Base-by-base conservation (phyloP, 2,888 invertebrate species). In the Spodoptera littoralis region DNA sequence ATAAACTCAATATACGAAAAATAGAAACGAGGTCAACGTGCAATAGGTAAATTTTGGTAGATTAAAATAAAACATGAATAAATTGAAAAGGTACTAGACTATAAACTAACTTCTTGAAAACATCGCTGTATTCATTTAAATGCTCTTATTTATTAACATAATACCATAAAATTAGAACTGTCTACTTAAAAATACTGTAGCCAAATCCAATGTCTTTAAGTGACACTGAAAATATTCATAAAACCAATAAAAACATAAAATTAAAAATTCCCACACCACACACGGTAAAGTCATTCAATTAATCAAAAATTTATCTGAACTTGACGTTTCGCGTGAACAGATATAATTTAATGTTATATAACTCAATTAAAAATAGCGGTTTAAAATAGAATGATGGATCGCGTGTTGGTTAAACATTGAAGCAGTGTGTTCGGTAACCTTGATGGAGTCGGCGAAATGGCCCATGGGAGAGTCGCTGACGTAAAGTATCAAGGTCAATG, bases 381-480 rank as follows among this genome's bases (percentile, higher is more conserved):
- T 67, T 49, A 61, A 75, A 69, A 70, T 77, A 67, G 68, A 71
- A 70, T 80, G 79, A 77, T 72, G 64, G 73, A 79, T 76, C 55
- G 82, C 82, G 64, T 81, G 82, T 65, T 65, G 51, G 55, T 55
- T 48, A 57, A 67, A 64, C 72, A 67, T 66, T 54, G 22, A 24
- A 67, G 42, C 78, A 11, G 72, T 83, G 60, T 81, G 79, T 79
- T 60, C 58, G 65, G n/a, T 43, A 70, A 76, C 84, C 84, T 84
- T 84, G 81, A 51, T 63, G 70, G 77, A 83, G 85, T 84, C 83
- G 75, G 80, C 66, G 83, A 89, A 89, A 89, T 88, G 86, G 85
- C 83, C 77, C 77, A 81, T 83, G 83, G 85, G 86, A 87, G 79
- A 83, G 85, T 79, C 83, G 60, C 66, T 90, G 89, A 88, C 91